Conservation (phyloP, 2,113 vertebrate genomes). For the Epinephelus moara region DNA sequence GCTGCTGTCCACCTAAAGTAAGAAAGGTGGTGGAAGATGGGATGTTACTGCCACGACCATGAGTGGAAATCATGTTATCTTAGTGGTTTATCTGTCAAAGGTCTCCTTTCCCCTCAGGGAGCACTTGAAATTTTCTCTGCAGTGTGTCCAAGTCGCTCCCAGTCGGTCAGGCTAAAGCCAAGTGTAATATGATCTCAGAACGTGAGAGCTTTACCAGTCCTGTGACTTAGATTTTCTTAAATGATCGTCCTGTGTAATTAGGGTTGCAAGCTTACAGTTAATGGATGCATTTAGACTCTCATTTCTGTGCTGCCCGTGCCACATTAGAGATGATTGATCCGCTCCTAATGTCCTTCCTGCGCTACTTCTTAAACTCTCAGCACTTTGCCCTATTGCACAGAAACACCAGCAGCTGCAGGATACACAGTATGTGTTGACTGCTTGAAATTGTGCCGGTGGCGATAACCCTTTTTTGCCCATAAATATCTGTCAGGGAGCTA, state of each 20-base stretch:
- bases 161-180: not conserved
- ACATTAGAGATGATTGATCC: conserved; percentile 68
- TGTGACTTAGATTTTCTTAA: conserved; percentile 8
- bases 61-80: not conserved
- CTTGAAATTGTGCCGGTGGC: conserved; percentile 27
- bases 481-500: conserved; percentile 50
- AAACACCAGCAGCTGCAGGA: conserved; percentile 37
- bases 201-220: not conserved
- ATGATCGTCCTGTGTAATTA: conserved; percentile 32
- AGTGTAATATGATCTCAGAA: conserved; percentile 10
- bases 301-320: conserved; percentile 43
- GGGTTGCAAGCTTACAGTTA: conserved; percentile 40
- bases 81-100: not conserved
- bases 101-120: not conserved
- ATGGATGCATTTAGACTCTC: conserved; percentile 54
- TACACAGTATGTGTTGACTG: conserved; percentile 32
- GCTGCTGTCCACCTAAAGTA: not conserved
- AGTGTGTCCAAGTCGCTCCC: not conserved
- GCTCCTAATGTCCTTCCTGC: conserved; percentile 40
- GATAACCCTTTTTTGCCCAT: conserved; percentile 47
- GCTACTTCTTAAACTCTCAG: conserved; percentile 40
- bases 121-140: not conserved
- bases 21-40: not conserved
- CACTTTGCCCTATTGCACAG: conserved; percentile 21
- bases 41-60: not conserved